Conservation (phyloP, 1,140 invertebrate genomes). For the Drosophila azteca region DNA sequence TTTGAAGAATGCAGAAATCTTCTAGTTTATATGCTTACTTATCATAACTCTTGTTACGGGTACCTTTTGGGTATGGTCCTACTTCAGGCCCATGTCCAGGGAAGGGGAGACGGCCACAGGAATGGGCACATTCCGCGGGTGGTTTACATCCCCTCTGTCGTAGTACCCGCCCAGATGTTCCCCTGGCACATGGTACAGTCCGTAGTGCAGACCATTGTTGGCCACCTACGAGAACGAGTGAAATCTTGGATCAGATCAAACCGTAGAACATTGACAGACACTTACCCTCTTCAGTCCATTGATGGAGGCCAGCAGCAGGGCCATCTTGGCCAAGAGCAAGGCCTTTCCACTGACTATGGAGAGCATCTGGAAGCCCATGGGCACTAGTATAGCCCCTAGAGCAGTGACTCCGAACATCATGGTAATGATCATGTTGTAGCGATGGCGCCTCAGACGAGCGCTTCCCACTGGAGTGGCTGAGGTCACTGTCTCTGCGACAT, state of each 20-base stretch:
- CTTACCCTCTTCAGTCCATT: constrained; percentile 89
- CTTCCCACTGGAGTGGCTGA: constrained; percentile 46
- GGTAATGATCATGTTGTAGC: constrained; percentile 87
- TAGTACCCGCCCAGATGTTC: constrained; percentile 76
- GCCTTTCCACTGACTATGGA: constrained; percentile 91
- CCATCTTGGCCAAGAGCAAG: constrained; percentile 89
- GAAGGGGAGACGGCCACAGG: constrained; percentile 60
- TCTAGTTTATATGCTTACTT: neutral
- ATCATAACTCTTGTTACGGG: no score
- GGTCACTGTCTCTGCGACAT: constrained; percentile 9
- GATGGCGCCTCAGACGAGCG: constrained; percentile 84
- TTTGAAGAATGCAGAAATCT: no score
- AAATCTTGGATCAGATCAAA: neutral
- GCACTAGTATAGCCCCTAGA: constrained; percentile 88
- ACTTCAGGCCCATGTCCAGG: constrained; percentile 59
- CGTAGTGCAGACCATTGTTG: constrained; percentile 78
- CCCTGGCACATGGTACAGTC: constrained; percentile 77
- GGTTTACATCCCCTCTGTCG: constrained; percentile 74
- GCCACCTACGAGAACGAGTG: constrained; percentile 53
- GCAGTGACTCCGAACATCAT: constrained; percentile 90
- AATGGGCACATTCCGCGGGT: constrained; percentile 77
- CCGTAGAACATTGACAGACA: neutral
- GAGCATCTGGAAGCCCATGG: constrained; percentile 91
- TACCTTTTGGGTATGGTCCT: neutral
- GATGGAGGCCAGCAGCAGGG: constrained; percentile 89